phyloP scores from a whole-genome alignment of 2,113 vertebrate genomes.

The Excalfactoria chinensis region DNA sequence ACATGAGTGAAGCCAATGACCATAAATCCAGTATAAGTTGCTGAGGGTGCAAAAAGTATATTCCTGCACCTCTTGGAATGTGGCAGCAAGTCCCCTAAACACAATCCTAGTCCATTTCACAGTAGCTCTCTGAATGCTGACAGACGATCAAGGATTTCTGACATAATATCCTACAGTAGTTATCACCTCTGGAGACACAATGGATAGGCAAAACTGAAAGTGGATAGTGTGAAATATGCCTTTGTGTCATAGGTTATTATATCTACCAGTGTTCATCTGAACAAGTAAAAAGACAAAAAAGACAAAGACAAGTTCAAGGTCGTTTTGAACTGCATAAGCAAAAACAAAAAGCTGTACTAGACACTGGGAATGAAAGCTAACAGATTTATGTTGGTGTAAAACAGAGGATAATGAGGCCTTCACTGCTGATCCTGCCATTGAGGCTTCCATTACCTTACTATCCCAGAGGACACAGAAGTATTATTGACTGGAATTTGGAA shows the following conservation, averaged over 20 bases:
- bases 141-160: background rate
- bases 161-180: background rate
- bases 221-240: background rate
- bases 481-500: constrained; percentile 25
- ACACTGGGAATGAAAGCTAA: background rate
- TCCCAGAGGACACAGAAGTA: background rate
- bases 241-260: background rate
- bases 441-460: background rate
- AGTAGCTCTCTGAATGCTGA: background rate
- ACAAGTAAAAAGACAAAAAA: background rate
- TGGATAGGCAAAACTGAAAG: background rate
- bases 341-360: background rate
- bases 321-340: background rate
- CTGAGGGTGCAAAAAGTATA: background rate
- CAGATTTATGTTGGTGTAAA: background rate
- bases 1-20: background rate
- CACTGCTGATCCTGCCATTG: background rate
- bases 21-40: background rate
- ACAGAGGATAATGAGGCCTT: background rate
- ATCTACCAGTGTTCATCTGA: background rate
- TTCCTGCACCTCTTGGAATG: background rate
- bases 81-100: background rate
- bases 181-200: background rate
- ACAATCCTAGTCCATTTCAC: background rate
- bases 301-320: background rate